Base-by-base conservation (phyloP, 2,113 vertebrate species). In the Xenopus laevis region DNA sequence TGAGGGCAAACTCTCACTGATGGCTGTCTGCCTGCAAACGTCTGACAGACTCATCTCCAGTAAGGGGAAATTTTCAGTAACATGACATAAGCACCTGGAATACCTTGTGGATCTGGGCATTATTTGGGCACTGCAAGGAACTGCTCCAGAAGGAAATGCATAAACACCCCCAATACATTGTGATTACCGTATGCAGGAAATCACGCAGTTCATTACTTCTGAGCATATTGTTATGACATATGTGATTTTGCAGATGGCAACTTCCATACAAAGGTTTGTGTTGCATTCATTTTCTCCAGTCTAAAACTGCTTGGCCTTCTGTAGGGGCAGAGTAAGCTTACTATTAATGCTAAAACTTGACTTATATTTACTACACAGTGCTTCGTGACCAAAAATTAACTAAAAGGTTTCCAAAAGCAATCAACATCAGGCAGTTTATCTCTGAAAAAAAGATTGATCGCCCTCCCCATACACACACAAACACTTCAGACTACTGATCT, bases 381-480 rank as follows among this genome's bases (percentile, higher is more conserved):
- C 2, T 77, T 81, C 68, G 79, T 81, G 82, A 62, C 59, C 40
- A 74, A 78, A 82, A 78, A 84, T 85, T 79, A 4, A 59, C 46
- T 30, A 79, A 40, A 84, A 27, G 23, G 23, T 27, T 27, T 27
- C 23, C 23, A 27, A 81, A 78, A 82, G 82, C 82, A 87, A 79
- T 72, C 81, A 86, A 78, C 86, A 72, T 68, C 80, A 82, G 86
- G 84, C 83, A 84, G 80, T 75, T 83, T 83, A 16, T 80, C 78
- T 82, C 78, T 72, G 61, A 70, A 47, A 80, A 85, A 75, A 33
- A 78, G 13, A 10, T 77, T 78, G 77, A 55, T 17, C 53, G 10
- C 53, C 1, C 53, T 13, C 53, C 53, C 53, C 23, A 27, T 27
- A 27, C 23, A 27, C 23, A 27, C 23, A 4, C 23, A 27, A 12